A percentile compares a stretch with the other conserved stretches of the same genome.
These are phyloP conservation scores for Umimayanthus kanabou DNA, from an alignment of 92 coral and sea anemone genomes.

Conservation along the genomic window DNA sequence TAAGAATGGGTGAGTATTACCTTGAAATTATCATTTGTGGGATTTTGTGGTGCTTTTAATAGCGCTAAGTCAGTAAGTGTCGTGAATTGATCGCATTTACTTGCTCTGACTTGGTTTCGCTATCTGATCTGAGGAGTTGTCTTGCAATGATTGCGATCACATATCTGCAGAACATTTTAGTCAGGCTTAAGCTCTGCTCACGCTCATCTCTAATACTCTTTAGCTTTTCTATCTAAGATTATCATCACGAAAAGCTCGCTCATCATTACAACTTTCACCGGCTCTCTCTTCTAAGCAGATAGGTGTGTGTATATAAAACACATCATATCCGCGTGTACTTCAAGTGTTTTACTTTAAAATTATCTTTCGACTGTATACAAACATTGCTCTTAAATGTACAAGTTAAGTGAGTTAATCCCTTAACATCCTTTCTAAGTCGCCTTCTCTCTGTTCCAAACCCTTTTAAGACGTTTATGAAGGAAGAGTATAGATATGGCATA, in stretches of 20 bases:
- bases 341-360: neutral
- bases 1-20: conserved; percentile 33
- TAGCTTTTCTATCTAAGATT: neutral
- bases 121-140: conserved; percentile 32
- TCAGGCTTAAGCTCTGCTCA: neutral
- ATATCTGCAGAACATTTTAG: neutral
- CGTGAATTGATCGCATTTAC: neutral
- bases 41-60: neutral
- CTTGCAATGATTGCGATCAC: conserved; percentile 1
- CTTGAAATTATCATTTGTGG: neutral
- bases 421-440: neutral
- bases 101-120: neutral
- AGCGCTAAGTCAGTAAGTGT: neutral
- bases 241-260: neutral
- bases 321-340: neutral
- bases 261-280: neutral
- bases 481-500: neutral
- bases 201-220: neutral
- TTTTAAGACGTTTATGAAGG: neutral
- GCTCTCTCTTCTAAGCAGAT: conserved; percentile 10
- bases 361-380: neutral
- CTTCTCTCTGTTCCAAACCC: neutral
- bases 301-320: neutral
- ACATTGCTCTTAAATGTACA: neutral
- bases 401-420: neutral